Percentiles rank a stretch among this genome's conserved stretches.
Conservation (phyloP, 2,888 invertebrate genomes). For the Metopia argyrocephala region DNA sequence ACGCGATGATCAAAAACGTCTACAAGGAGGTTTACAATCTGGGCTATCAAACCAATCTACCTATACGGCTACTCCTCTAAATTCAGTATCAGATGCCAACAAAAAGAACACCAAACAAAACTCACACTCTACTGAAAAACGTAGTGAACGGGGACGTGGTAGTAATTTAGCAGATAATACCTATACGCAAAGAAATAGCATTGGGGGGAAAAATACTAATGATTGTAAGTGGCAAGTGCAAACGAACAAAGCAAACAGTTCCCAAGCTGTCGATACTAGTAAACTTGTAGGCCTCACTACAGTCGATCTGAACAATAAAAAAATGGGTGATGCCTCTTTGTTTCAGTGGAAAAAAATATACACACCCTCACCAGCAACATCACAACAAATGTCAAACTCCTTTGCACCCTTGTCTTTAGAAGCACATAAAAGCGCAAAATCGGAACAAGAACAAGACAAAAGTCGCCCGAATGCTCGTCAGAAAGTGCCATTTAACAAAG, state of each 20-base stretch:
- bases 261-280: conserved; percentile 72
- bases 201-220: conserved; percentile 59
- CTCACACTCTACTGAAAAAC: conserved; percentile 53
- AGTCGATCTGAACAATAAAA: conserved; percentile 72
- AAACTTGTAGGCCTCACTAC: conserved; percentile 74
- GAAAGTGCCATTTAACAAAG: conserved; percentile 67
- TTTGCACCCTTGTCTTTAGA: conserved; percentile 75
- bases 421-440: conserved; percentile 62
- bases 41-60: not conserved
- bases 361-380: conserved; percentile 69
- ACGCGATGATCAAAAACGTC: conserved; percentile 69
- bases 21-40: conserved; percentile 60
- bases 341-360: conserved; percentile 72
- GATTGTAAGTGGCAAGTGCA: conserved; percentile 77
- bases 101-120: conserved; percentile 34
- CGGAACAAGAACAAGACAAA: conserved; percentile 65
- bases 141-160: not conserved
- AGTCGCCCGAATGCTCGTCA: conserved; percentile 7
- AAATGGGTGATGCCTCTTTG: conserved; percentile 73
- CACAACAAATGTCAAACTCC: conserved; percentile 70
- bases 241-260: conserved; percentile 74
- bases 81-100: not conserved
- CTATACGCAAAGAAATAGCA: not conserved
- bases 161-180: not conserved
- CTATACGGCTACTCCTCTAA: not conserved